Evolutionary conservation across 2,888 invertebrate genomes (phyloP), one percentile per base, ranked within the genome.

Genomic region (Neoaliturus tenellus): DNA sequence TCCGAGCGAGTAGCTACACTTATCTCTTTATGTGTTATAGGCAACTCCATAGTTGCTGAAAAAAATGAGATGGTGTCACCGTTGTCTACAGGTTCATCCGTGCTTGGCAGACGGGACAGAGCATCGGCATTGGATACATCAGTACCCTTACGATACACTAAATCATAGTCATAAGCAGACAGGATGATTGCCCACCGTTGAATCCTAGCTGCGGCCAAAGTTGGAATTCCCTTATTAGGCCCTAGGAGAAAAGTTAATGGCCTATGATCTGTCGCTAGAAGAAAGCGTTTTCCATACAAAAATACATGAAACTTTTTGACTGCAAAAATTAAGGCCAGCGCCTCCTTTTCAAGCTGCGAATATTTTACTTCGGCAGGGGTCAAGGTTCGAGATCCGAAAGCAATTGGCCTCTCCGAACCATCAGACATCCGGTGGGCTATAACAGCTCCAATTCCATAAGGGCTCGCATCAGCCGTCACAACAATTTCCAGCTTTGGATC

Each of bases 261-360:
- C 83, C 89, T 88, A 73, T 89, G 89, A 82, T 89, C 89, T 1
- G 87, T 89, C 0, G 88, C 85, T 51, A 89, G 85, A 14, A 88
- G 89, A 86, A 92, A 92, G 4, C 88, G 86, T 14, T 89, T 84
- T 12, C 91, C 91, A 85, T 87, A 89, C 3, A 91, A 73, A 85
- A 90, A 91, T 44, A 88, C 87, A 83, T 90, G 88, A 86, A 91
- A 91, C 83, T 89, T 83, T 90, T 89, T 12, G 90, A 89, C 44
- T 2, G 89, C 90, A 87, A 88, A 91, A 14, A 91, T 88, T 5
- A 91, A 85, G 14, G 89, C 89, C 17, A 91, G 87, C 28, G 90
- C 90, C 86, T 89, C 89, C 80, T 88, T 88, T 85, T 44, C 44
- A 0, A 89, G 88, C 85, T 90, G 89, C 3, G 88, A 91, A 86